Evolutionary conservation across 2,113 vertebrate species (phyloP).

Genomic region (Desmodus rotundus): DNA sequence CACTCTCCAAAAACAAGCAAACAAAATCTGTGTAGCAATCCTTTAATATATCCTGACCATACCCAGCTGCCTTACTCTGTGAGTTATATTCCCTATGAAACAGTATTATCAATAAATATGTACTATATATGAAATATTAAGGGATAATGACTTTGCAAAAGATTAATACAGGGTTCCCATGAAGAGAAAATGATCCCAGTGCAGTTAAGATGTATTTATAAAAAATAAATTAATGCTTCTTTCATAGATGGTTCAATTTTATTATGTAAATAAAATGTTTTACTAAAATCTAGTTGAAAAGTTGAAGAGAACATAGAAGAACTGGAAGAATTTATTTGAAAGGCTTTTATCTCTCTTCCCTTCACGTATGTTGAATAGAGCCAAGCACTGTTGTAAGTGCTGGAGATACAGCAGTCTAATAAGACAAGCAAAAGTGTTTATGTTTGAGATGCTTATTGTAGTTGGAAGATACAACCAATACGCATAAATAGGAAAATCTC

Average conservation of each 20-base stretch:
- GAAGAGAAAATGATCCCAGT: background rate
- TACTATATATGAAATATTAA: background rate
- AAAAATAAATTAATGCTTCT: background rate
- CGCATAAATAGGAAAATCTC: background rate
- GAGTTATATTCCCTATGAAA: background rate
- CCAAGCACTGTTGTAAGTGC: background rate
- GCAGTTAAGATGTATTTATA: background rate
- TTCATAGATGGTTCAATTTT: background rate
- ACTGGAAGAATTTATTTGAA: background rate
- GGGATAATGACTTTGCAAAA: background rate
- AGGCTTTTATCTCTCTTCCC: background rate
- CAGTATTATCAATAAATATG: background rate
- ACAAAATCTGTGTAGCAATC: background rate
- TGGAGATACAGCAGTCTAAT: background rate
- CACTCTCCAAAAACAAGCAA: background rate
- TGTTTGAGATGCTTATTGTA: background rate
- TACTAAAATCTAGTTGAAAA: background rate
- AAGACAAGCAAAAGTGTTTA: background rate
- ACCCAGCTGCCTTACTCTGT: background rate
- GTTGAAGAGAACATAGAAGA: background rate
- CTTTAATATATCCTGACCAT: background rate
- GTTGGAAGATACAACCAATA: background rate
- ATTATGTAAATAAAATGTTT: background rate
- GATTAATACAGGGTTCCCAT: background rate
- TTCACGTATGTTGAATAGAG: background rate